Evolutionary conservation across 2,888 invertebrate species (phyloP).

Genomic region (Drosophila subsilvestris): DNA sequence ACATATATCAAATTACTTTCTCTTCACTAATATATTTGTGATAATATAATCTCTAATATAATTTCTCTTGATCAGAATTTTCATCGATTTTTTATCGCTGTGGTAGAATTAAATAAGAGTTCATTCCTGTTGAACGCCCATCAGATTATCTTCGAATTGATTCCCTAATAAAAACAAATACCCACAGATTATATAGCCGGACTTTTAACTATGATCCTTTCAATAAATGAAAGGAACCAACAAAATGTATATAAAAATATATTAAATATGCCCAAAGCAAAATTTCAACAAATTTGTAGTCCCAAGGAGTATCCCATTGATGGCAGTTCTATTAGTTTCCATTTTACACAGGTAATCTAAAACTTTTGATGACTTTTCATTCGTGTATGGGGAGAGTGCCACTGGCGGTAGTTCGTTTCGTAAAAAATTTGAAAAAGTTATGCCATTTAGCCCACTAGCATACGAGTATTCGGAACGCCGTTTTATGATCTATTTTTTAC

Average conservation of each 20-base stretch:
- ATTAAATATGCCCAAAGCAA: background rate
- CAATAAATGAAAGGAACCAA: background rate
- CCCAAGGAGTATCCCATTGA: background rate
- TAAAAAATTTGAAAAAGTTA: slow-evolving; percentile 12
- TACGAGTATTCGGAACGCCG: slow-evolving; percentile 37
- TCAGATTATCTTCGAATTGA: background rate
- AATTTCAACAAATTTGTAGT: background rate
- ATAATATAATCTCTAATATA: too few relatives aligned
- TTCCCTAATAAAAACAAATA: too few relatives aligned
- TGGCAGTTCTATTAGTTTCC: background rate
- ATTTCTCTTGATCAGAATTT: too few relatives aligned
- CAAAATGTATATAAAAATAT: background rate
- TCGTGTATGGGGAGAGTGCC: background rate
- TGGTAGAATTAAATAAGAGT: too few relatives aligned
- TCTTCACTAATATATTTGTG: too few relatives aligned
- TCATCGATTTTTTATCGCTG: too few relatives aligned
- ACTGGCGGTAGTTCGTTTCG: background rate
- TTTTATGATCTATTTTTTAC: slow-evolving; percentile 71
- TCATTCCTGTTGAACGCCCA: too few relatives aligned
- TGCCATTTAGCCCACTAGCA: slow-evolving; percentile 33
- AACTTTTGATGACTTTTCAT: background rate
- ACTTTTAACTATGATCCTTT: too few relatives aligned
- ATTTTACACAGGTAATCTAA: background rate
- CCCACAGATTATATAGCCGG: too few relatives aligned
- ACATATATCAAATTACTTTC: too few relatives aligned